Evolutionary conservation across 2,888 invertebrate genomes (phyloP).

Genomic region (Caenorhabditis sp.): DNA sequence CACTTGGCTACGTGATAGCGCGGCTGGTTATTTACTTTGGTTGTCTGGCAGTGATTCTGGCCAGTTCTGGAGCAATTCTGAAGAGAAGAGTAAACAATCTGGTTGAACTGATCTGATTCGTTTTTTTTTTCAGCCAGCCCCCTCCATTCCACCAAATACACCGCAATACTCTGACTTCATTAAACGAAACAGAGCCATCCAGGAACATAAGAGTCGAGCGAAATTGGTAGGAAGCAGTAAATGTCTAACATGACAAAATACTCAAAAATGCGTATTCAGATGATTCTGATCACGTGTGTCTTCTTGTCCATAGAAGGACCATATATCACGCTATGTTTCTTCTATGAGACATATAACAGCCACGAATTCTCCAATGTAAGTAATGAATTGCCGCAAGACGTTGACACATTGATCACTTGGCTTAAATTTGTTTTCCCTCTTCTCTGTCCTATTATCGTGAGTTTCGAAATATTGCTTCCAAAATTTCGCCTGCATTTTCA

Average conservation of each 20-base stretch:
- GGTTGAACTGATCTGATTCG: neutral
- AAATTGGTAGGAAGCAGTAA: constrained; percentile 56
- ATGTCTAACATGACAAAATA: neutral
- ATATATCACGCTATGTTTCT: constrained; percentile 78
- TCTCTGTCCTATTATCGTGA: constrained; percentile 79
- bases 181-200: constrained; percentile 66
- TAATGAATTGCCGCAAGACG: constrained; percentile 74
- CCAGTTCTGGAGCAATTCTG: constrained; percentile 76
- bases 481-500: neutral
- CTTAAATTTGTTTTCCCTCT: constrained; percentile 79
- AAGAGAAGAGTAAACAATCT: constrained; percentile 61
- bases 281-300: constrained; percentile 69
- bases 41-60: constrained; percentile 74
- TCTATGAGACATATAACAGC: constrained; percentile 75
- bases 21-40: constrained; percentile 78
- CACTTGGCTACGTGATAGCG: constrained; percentile 77
- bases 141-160: constrained; percentile 68
- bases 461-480: neutral
- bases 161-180: constrained; percentile 75
- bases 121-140: constrained; percentile 58
- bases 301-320: constrained; percentile 79
- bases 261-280: constrained; percentile 37
- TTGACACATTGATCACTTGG: constrained; percentile 80
- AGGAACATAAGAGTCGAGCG: constrained; percentile 66
- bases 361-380: constrained; percentile 61